phyloP scores from a whole-genome alignment of 2,888 invertebrate genomes.

The Thymelicus acteon region DNA sequence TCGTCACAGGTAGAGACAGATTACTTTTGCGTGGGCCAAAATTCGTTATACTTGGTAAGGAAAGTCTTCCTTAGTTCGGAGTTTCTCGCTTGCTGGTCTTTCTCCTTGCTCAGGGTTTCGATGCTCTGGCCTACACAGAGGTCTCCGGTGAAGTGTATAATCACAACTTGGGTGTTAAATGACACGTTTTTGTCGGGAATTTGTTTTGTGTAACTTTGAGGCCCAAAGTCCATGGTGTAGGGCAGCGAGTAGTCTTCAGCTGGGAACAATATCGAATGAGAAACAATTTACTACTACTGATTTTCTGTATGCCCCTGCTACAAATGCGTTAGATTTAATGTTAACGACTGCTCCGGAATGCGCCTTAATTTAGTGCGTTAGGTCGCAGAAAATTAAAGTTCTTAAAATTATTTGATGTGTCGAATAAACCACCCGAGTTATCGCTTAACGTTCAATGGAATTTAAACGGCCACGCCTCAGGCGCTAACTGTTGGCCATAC shows the following conservation, averaged over 20 bases:
- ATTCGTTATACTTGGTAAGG: slow-evolving; percentile 77
- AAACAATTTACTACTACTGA: background rate
- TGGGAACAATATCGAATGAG: slow-evolving; percentile 41
- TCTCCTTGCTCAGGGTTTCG: slow-evolving; percentile 86
- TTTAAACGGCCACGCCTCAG: too few relatives aligned
- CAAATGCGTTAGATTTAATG: too few relatives aligned
- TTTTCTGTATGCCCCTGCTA: too few relatives aligned
- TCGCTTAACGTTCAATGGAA: too few relatives aligned
- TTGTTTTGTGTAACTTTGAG: slow-evolving; percentile 68
- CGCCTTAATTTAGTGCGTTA: too few relatives aligned
- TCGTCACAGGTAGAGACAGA: slow-evolving; percentile 39
- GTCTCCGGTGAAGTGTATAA: slow-evolving; percentile 87
- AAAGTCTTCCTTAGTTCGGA: slow-evolving; percentile 86
- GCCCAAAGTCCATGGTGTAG: slow-evolving; percentile 66
- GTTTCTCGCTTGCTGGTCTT: slow-evolving; percentile 87
- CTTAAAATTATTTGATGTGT: too few relatives aligned
- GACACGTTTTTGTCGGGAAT: slow-evolving; percentile 76
- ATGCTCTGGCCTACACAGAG: slow-evolving; percentile 81
- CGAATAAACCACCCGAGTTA: too few relatives aligned
- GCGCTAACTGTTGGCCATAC: too few relatives aligned
- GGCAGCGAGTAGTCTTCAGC: slow-evolving; percentile 63
- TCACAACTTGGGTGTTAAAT: slow-evolving; percentile 84
- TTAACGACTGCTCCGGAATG: too few relatives aligned
- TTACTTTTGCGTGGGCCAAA: slow-evolving; percentile 77
- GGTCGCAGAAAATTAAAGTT: too few relatives aligned